These are phyloP conservation scores for Nemotelus nigrinus DNA, from an alignment of 2,888 invertebrate species.

Conservation along the genomic window DNA sequence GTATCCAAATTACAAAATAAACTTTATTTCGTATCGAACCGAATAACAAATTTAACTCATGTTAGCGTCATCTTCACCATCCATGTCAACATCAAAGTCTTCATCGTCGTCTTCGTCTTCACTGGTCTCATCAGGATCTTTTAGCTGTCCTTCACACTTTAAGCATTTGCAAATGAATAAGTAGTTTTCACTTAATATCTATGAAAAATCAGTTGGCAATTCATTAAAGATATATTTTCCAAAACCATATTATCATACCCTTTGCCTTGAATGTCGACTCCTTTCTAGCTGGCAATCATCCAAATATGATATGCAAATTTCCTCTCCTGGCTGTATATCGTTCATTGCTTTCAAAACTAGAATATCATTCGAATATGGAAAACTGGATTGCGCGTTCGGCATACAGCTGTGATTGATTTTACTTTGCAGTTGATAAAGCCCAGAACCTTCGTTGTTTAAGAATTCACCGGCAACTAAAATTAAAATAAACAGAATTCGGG, in stretches of 20 bases:
- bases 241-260: slow-evolving; percentile 65
- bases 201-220: slow-evolving; percentile 51
- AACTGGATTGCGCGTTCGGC: slow-evolving; percentile 88
- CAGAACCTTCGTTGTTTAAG: slow-evolving; percentile 92
- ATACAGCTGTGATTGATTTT: slow-evolving; percentile 91
- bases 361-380: slow-evolving; percentile 83
- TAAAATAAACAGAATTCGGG: neutral
- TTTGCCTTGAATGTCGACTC: slow-evolving; percentile 88
- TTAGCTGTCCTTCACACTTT: slow-evolving; percentile 78
- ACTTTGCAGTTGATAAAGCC: slow-evolving; percentile 86
- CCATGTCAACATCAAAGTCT: slow-evolving; percentile 63
- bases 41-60: slow-evolving; percentile 18
- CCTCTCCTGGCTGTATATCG: slow-evolving; percentile 82
- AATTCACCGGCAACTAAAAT: slow-evolving; percentile 70
- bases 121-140: slow-evolving; percentile 83
- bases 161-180: slow-evolving; percentile 84
- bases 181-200: slow-evolving; percentile 78
- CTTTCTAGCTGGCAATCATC: slow-evolving; percentile 83
- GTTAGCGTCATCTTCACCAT: slow-evolving; percentile 52
- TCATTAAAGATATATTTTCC: slow-evolving; percentile 7
- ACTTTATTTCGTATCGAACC: neutral
- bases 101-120: slow-evolving; percentile 78
- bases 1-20: too few species aligned
- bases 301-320: slow-evolving; percentile 90
- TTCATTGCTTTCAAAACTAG: slow-evolving; percentile 77